A percentile compares a stretch with the other conserved stretches of the same genome.
These are phyloP conservation scores for Pinctada fucata DNA, from an alignment of 2,888 invertebrate species.

Conservation along the genomic window DNA sequence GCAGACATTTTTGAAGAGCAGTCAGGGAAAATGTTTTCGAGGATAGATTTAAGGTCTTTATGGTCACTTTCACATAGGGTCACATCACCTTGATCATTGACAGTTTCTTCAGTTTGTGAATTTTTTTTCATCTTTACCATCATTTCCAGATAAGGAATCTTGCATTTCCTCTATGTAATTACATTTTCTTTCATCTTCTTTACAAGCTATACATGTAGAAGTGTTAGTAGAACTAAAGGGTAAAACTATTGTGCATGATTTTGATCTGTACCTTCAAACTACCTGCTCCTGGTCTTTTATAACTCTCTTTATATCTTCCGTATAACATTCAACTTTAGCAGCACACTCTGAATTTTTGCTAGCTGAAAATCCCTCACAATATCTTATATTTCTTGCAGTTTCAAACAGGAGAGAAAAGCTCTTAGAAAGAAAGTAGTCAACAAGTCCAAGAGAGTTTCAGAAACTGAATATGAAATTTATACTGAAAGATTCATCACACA, in stretches of 20 bases:
- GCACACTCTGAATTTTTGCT: not conserved
- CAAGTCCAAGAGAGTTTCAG: constrained; percentile 9
- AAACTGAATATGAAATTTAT: constrained; percentile 21
- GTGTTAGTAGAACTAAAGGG: constrained; percentile 4
- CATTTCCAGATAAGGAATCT: constrained; percentile 1
- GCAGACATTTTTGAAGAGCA: constrained; percentile 3
- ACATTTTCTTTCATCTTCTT: constrained; percentile 1
- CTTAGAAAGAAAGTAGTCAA: constrained; percentile 13
- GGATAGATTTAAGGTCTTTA: constrained; percentile 10
- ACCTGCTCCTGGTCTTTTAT: not conserved
- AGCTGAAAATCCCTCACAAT: constrained; percentile 4
- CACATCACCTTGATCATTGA: constrained; percentile 2
- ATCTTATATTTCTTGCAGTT: constrained; percentile 1
- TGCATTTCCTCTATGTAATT: not conserved
- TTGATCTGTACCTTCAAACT: not conserved
- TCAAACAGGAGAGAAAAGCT: constrained; percentile 9
- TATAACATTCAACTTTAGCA: not conserved
- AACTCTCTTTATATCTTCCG: not conserved
- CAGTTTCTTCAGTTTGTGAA: not conserved
- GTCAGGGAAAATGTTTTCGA: constrained; percentile 14
- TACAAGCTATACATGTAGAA: not conserved
- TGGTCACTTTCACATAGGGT: constrained; percentile 5
- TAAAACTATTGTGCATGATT: not conserved
- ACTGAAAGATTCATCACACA: not conserved
- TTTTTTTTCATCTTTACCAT: not conserved